Base-by-base conservation (phyloP, 2,888 invertebrate genomes). In the Eupithecia insigniata region DNA sequence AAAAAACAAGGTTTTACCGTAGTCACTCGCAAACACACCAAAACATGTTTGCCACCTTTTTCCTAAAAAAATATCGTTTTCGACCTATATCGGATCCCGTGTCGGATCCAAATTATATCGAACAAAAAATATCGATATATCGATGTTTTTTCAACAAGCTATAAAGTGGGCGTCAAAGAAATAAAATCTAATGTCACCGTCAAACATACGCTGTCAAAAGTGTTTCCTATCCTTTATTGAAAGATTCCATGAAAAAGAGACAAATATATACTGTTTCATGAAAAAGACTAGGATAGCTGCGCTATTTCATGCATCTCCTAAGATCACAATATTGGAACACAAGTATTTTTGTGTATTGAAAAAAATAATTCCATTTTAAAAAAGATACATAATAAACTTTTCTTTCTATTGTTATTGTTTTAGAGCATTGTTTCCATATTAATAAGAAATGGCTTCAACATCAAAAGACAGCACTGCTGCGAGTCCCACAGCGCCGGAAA, bases 381-480 rank as follows among this genome's bases (percentile, higher is more conserved):
- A 51, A 22, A 39, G 43, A 43, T n/a, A n/a, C n/a, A n/a, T 22
- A 51, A 51, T 16, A 22, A 0, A 3, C n/a, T n/a, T 55, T 26
- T 26, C 12, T 55, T 10, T 51, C 0, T 22, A 22, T 51, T 51
- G 22, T 55, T 55, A 8, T 55, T 55, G 22, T 4, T 55, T 51
- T 55, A 3, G 4, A 26, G 26, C n/a, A n/a, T n/a, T n/a, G 26
- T 55, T 39, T 14, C 7, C 22, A 55, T 43, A 58, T 68, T 62
- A 14, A 8, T 36, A 26, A 60, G n/a, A 72, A 70, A 93, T 93
- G 93, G 92, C 93, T 69, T 92, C 93, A 32, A 90, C 92, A 65
- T 93, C 93, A 2, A 89, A 89, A 79, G 90, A 90, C 71, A 81
- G 72, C 78, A 80, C 82, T 28, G 75, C 86, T 28, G 72, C 79